phyloP scores from a whole-genome alignment of 2,797 vertebrate species.

The Onychomys arenicola region DNA sequence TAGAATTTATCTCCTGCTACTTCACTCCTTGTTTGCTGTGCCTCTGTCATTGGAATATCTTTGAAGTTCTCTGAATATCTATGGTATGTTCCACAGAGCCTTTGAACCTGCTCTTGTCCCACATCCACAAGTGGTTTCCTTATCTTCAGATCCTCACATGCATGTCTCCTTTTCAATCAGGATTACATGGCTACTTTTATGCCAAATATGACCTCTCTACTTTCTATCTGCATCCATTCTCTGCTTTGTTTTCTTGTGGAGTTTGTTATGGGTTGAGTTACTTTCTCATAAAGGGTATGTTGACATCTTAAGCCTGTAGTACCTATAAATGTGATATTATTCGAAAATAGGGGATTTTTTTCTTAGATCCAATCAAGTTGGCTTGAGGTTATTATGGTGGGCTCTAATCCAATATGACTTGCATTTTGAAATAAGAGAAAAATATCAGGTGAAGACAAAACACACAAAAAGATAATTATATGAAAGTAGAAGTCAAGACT shows the following conservation, averaged over 20 bases:
- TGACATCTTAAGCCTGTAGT: background rate
- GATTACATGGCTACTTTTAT: background rate
- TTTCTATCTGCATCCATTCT: background rate
- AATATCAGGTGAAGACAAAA: background rate
- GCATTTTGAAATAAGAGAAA: background rate
- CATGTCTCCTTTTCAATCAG: background rate
- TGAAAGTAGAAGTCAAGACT: background rate
- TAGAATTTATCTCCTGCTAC: background rate
- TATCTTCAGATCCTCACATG: background rate
- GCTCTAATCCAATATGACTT: background rate
- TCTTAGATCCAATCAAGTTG: background rate
- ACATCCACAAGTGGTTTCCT: background rate
- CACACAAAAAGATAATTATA: background rate
- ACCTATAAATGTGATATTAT: background rate
- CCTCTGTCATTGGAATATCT: background rate
- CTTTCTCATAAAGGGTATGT: background rate
- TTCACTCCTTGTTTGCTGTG: background rate
- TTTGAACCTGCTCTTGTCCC: background rate
- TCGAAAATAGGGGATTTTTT: background rate
- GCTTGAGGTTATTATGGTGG: background rate
- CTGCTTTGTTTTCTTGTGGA: conserved; percentile 40
- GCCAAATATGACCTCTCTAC: background rate
- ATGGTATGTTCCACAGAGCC: background rate
- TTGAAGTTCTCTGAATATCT: background rate
- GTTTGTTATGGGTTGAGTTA: background rate